Base-by-base conservation (phyloP, 1,140 invertebrate genomes). In the Microplitis demolitor region DNA sequence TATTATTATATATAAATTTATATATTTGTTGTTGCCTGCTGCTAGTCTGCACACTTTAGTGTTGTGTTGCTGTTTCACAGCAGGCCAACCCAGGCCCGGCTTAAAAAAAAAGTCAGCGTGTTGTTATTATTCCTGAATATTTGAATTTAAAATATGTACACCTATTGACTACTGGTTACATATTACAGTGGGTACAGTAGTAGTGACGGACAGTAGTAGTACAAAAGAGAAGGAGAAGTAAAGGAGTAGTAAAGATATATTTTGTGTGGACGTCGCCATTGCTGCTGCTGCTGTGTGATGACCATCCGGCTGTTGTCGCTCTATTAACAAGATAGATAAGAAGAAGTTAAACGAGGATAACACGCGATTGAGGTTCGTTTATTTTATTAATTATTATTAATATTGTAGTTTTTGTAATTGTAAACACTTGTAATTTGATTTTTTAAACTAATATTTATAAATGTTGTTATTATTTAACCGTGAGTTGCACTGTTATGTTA, bases 181-280 rank as follows among this genome's bases (percentile, higher is more conserved):
- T 45, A 45, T 45, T 45, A 45, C 39, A 45, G 39, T 9, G 39
- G 11, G 39, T 11, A 45, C 39, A 54, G 63, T 39, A 53, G 60
- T 61, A 14, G 50, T n/a, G 50, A 14, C 53, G 37, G 61, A 16
- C 6, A 24, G 67, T 33, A 35, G 53, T 56, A 24, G 34, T 60
- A 56, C 50, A 58, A 69, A 35, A 39, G 37, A 39, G 50, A 60
- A 63, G 69, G 54, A 71, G 50, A 45, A 66, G 50, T 39, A 24
- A 33, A 54, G 45, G 39, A 51, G 51, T 63, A 61, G 37, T 45
- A 9, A 45, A 8, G 11, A 45, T 6, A 45, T 45, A 9, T 45
- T 45, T 45, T 9, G 63, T 45, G 63, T 51, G 35, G 60, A 63
- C 62, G 70, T 66, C 70, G 70, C 70, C 70, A 72, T 72, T 72